A percentile compares a stretch with the other conserved stretches of the same genome.
These are phyloP conservation scores for Silurus aristotelis DNA, from an alignment of 2,797 vertebrate genomes.

Conservation along the genomic window DNA sequence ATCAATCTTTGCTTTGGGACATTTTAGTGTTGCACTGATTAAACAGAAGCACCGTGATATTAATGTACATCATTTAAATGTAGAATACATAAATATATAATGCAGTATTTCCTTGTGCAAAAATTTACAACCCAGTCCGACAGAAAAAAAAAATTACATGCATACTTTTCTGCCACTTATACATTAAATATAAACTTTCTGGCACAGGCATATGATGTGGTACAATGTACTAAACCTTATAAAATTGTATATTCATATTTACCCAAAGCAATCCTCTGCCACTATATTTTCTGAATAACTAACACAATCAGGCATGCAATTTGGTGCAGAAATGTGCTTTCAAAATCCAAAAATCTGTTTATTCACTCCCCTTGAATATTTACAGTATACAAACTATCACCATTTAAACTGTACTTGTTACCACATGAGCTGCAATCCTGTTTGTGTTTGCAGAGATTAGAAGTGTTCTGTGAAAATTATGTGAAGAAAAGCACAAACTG, in stretches of 20 bases:
- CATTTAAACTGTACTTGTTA: not conserved
- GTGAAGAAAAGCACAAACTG: not conserved
- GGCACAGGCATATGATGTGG: not conserved
- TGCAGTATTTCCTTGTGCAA: not conserved
- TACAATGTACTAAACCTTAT: not conserved
- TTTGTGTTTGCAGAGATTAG: not conserved
- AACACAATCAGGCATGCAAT: not conserved
- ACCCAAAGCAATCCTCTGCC: not conserved
- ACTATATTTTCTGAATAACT: not conserved
- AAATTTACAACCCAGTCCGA: not conserved
- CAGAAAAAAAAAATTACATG: not conserved
- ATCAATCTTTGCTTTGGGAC: not conserved
- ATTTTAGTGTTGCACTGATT: not conserved
- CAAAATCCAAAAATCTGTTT: not conserved
- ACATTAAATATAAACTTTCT: not conserved
- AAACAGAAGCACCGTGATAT: not conserved
- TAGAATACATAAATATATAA: not conserved
- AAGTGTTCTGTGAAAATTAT: not conserved
- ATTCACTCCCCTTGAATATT: not conserved
- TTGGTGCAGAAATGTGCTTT: not conserved
- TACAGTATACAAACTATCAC: not conserved
- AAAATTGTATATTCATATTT: not conserved
- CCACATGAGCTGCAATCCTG: not conserved
- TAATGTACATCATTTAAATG: not conserved
- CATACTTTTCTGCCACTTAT: not conserved